Percentiles rank a stretch among this genome's conserved stretches.
Conservation (phyloP, 2,797 vertebrate species). For the Loris lydekkerianus region DNA sequence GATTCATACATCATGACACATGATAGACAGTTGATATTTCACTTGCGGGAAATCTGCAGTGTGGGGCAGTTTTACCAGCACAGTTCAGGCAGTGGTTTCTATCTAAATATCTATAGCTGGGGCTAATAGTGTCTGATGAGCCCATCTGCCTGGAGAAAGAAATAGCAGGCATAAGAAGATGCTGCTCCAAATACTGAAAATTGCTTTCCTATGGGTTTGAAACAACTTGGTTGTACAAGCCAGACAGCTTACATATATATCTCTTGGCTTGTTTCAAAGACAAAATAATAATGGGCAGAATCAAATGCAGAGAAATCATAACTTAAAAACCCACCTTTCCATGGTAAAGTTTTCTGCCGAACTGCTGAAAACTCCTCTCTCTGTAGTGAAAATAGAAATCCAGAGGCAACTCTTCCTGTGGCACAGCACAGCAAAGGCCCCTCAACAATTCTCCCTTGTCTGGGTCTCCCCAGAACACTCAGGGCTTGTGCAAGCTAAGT, state of each 20-base stretch:
- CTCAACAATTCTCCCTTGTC: not conserved
- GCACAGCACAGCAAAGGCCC: not conserved
- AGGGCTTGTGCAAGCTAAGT: not conserved
- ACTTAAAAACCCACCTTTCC: not conserved
- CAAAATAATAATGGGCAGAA: not conserved
- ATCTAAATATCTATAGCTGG: conserved; percentile 75
- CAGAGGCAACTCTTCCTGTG: not conserved
- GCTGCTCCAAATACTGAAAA: not conserved
- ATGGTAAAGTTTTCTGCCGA: not conserved
- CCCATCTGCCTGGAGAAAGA: conserved; percentile 69
- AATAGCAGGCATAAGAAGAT: conserved; percentile 53
- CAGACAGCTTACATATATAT: not conserved
- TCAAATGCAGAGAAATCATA: not conserved
- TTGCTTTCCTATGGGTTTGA: not conserved
- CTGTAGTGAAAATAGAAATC: not conserved
- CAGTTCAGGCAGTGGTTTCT: conserved; percentile 77
- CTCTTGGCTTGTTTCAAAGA: conserved; percentile 46
- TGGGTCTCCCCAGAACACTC: not conserved
- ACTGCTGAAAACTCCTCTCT: not conserved
- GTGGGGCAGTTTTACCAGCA: conserved; percentile 72
- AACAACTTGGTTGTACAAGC: conserved; percentile 15
- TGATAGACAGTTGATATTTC: conserved; percentile 59
- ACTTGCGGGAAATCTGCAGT: conserved; percentile 62
- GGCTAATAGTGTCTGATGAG: conserved; percentile 76
- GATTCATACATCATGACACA: not conserved